These are phyloP conservation scores for Macrotus californicus DNA, from an alignment of 2,113 vertebrate species.

Conservation along the genomic window DNA sequence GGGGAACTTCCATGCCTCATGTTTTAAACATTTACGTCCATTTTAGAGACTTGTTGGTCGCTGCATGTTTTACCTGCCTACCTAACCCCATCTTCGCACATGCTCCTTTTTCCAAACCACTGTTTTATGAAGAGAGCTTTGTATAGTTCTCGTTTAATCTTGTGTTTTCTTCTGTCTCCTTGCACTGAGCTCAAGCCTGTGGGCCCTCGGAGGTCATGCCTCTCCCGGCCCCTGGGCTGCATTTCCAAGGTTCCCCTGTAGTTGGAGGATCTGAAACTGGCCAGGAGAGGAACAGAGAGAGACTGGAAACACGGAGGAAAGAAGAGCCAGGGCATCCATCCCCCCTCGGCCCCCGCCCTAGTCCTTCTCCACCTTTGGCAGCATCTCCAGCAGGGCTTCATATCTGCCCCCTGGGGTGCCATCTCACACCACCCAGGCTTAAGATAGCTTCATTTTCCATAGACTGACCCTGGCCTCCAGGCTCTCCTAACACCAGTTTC, in stretches of 20 bases:
- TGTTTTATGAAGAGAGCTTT: background rate
- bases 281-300: background rate
- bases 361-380: background rate
- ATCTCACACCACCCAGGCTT: background rate
- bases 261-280: background rate
- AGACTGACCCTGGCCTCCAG: background rate
- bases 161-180: background rate
- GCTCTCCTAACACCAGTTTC: background rate
- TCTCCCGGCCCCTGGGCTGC: background rate
- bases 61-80: background rate
- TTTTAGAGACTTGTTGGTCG: background rate
- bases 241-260: background rate
- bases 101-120: background rate
- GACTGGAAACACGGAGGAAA: background rate
- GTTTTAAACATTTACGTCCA: background rate
- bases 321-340: background rate
- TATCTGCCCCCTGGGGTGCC: too few relatives aligned
- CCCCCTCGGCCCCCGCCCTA: accelerated
- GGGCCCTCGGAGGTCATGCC: background rate
- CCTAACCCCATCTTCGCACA: background rate
- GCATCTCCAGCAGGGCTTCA: background rate
- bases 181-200: background rate
- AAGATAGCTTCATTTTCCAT: background rate
- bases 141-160: background rate
- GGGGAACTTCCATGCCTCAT: background rate